A percentile compares a stretch with the other conserved stretches of the same genome.
Evolutionary conservation across 2,113 vertebrate species (phyloP).

Genomic region (Cavia porcellus): DNA sequence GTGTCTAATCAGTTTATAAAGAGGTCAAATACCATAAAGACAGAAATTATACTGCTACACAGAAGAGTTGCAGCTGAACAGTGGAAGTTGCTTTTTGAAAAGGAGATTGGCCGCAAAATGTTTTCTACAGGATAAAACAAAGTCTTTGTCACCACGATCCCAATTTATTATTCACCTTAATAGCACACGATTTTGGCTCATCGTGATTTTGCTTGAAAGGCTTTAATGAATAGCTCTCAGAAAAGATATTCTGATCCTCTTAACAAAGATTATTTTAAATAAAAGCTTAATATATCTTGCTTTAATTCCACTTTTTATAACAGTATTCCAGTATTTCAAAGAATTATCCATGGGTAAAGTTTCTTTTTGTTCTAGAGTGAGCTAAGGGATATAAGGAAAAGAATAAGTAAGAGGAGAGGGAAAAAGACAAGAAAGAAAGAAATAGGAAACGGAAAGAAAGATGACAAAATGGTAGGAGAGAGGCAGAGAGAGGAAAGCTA

Average conservation of each 20-base stretch:
- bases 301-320: constrained; percentile 27
- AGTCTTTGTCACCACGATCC: neutral
- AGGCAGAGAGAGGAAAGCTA: no score
- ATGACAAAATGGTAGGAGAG: no score
- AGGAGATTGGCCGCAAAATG: constrained; percentile 1
- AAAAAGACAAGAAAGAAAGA: neutral
- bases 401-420: neutral
- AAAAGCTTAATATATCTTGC: neutral
- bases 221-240: constrained; percentile 18
- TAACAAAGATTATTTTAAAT: constrained; percentile 49
- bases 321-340: neutral
- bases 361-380: neutral
- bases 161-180: constrained; percentile 3
- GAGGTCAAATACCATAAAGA: neutral
- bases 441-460: neutral
- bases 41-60: neutral
- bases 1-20: neutral
- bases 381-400: neutral
- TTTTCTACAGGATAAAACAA: neutral
- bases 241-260: constrained; percentile 1
- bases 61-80: neutral
- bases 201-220: constrained; percentile 35
- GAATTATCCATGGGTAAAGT: neutral
- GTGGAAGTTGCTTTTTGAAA: constrained; percentile 21
- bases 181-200: neutral